These are phyloP conservation scores for Pavo muticus DNA, from an alignment of 2,113 vertebrate genomes.

Conservation along the genomic window DNA sequence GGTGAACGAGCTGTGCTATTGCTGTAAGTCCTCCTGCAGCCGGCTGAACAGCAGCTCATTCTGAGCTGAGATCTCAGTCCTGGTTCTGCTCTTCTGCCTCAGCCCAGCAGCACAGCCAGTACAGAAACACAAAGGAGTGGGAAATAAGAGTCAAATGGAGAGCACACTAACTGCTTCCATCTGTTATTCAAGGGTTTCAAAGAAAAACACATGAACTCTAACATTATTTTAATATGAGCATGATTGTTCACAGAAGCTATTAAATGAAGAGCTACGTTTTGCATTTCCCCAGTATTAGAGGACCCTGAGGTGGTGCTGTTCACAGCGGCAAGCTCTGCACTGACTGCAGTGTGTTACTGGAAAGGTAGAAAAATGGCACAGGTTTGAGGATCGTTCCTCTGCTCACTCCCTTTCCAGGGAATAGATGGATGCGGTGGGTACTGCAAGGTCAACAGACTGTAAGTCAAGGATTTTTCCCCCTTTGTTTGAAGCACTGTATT, in stretches of 20 bases:
- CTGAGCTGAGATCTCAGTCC: not conserved
- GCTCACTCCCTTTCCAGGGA: not conserved
- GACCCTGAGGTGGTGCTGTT: not conserved
- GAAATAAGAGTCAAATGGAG: not conserved
- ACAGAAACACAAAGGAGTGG: not conserved
- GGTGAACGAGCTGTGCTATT: not conserved
- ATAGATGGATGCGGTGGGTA: not conserved
- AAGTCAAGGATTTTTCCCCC: not conserved
- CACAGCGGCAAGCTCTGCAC: not conserved
- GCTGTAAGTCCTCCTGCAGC: not conserved
- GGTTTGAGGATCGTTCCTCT: not conserved
- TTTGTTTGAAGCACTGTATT: slow-evolving; percentile 13
- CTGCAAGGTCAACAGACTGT: slow-evolving; percentile 47
- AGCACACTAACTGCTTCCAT: not conserved
- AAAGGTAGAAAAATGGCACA: not conserved
- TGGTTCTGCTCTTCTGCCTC: not conserved
- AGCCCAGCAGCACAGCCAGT: not conserved
- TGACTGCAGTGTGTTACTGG: not conserved
- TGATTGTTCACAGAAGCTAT: not conserved
- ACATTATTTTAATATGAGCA: not conserved
- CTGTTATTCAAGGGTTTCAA: not conserved
- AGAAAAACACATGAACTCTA: not conserved
- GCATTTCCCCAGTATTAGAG: not conserved
- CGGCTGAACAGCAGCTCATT: not conserved
- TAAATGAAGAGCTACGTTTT: not conserved